phyloP scores from a whole-genome alignment of 2,113 vertebrate genomes.

The Lepisosteus osseus region DNA sequence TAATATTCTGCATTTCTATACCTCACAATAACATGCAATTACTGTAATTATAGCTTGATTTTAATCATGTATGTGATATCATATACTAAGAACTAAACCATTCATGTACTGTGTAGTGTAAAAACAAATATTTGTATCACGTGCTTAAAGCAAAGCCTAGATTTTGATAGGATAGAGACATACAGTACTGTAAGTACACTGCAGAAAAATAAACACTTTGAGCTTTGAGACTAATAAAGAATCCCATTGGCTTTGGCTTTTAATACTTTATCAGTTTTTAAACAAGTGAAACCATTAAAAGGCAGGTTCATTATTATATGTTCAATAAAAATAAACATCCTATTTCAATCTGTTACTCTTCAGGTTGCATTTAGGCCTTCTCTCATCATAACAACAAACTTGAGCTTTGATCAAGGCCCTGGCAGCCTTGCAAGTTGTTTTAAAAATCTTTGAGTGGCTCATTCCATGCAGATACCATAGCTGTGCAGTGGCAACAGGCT shows the following conservation, averaged over 20 bases:
- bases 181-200: too few species aligned
- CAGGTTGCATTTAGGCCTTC: conserved; percentile 7
- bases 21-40: too few species aligned
- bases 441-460: conserved; percentile 41
- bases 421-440: conserved; percentile 44
- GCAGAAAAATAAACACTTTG: too few species aligned
- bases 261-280: conserved; percentile 38
- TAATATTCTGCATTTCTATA: too few species aligned
- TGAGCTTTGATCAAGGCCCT: conserved; percentile 40
- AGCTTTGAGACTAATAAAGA: conserved; percentile 10
- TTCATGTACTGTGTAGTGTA: too few species aligned
- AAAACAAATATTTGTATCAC: too few species aligned
- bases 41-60: too few species aligned
- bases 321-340: conserved; percentile 36
- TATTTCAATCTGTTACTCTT: conserved; percentile 20
- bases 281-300: conserved; percentile 28
- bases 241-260: conserved; percentile 15
- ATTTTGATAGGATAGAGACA: too few species aligned
- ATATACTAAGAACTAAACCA: too few species aligned
- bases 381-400: conserved; percentile 17
- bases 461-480: conserved; percentile 11
- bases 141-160: too few species aligned
- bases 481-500: conserved; percentile 21
- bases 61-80: too few species aligned
- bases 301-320: conserved; percentile 24